Base-by-base conservation (phyloP, 1,140 invertebrate species). In the Drosophila erecta region DNA sequence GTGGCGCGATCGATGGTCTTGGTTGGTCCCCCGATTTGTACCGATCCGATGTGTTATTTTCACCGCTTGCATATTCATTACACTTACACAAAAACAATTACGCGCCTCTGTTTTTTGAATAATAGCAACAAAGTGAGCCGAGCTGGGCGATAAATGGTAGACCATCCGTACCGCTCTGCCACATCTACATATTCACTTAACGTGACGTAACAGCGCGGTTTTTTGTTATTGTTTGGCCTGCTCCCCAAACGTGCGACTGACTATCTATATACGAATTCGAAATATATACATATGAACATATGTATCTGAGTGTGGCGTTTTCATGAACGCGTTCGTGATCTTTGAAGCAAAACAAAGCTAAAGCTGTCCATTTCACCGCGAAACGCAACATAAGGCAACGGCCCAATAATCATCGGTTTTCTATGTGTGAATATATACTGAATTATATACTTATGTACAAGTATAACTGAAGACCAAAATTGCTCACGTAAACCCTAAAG, bases 281-380 rank as follows among this genome's bases (percentile, higher is more conserved):
- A 41, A 41, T 43, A 58, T 54, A 58, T 55, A 33, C 15, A 24
- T 46, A 24, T 30, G 22, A 1, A 37, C 30, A 30, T 15, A 20
- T 51, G 35, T 51, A 51, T 50, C 15, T 35, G 49, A 35, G 40
- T 79, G 53, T 70, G 71, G 43, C 69, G 56, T 89, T 87, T 87
- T 87, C 83, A 87, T 89, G 76, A 87, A 84, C 85, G 84, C 84
- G 84, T 84, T 87, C 84, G 84, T 87, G 84, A 87, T 87, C 84
- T 87, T 87, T 90, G 79, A 90, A 87, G 84, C 85, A 87, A 87
- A 87, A 87, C 84, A 87, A 87, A 87, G 71, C 66, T 81, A 77
- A 61, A 66, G 72, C 66, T 83, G 76, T 79, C 76, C 79, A 59
- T 76, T 87, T 79, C 60, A 76, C 67, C 80, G 76, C 72, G 56